Conservation (phyloP, 2,797 vertebrate species). For the Sus cebifrons region DNA sequence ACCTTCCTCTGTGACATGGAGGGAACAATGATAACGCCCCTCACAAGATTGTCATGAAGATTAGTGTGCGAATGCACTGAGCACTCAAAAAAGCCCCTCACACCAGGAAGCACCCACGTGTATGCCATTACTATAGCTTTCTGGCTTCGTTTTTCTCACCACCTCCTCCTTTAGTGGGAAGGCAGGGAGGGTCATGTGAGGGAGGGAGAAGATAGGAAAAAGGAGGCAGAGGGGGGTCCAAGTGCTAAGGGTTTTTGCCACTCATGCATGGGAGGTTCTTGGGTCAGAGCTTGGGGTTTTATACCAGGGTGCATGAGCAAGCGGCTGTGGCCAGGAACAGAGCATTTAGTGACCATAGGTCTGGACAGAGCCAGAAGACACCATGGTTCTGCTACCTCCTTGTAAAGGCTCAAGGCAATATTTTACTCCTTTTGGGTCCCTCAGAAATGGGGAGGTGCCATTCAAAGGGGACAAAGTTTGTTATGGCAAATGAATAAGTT, state of each 20-base stretch:
- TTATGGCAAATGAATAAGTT: neutral
- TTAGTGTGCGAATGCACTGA: neutral
- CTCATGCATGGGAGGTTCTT: neutral
- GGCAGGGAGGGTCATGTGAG: neutral
- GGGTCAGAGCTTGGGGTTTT: neutral
- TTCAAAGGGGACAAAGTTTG: neutral
- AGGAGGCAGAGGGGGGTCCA: neutral
- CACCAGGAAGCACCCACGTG: rapidly evolving
- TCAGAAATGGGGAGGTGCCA: neutral
- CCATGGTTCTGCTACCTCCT: neutral
- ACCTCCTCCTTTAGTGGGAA: neutral
- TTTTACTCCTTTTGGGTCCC: neutral
- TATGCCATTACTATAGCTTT: too few species aligned
- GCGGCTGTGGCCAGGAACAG: neutral
- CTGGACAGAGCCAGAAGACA: neutral
- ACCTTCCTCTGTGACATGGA: neutral
- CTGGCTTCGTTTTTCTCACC: neutral
- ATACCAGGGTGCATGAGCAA: neutral
- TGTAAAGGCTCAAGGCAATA: neutral
- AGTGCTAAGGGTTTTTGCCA: neutral
- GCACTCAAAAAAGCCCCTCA: too few species aligned
- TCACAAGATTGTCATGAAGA: neutral
- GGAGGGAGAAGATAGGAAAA: neutral
- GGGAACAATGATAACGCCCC: neutral
- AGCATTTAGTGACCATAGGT: rapidly evolving